Conservation (phyloP, 1,140 invertebrate genomes). For the Atopsyche davidsoni region DNA sequence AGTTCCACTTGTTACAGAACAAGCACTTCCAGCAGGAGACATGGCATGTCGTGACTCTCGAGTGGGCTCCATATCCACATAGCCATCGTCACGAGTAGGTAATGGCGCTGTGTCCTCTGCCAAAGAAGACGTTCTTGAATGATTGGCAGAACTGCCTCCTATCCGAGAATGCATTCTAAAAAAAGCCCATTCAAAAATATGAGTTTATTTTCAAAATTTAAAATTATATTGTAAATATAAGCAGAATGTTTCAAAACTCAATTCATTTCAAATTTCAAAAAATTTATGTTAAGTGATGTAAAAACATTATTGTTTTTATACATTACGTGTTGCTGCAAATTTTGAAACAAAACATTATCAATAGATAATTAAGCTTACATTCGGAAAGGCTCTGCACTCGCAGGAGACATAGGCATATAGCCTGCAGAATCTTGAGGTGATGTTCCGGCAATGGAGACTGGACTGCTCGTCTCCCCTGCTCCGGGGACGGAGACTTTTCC, state of each 20-base stretch:
- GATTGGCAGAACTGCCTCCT: constrained; percentile 29
- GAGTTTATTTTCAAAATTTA: neutral
- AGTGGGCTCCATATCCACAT: constrained; percentile 57
- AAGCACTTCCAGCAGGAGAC: constrained; percentile 56
- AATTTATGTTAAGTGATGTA: neutral
- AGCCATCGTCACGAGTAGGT: constrained; percentile 47
- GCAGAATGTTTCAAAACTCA: neutral
- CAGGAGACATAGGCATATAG: constrained; percentile 31
- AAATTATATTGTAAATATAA: neutral
- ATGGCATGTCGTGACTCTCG: constrained; percentile 53
- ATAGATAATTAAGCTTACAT: constrained; percentile 18
- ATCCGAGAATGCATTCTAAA: constrained; percentile 33
- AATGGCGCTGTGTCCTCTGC: constrained; percentile 29
- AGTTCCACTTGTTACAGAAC: constrained; percentile 65
- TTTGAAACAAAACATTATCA: neutral
- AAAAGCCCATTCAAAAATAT: constrained; percentile 3
- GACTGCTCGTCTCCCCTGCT: constrained; percentile 18
- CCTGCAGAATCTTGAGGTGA: constrained; percentile 14
- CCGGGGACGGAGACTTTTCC: constrained; percentile 8
- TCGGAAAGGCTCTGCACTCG: constrained; percentile 23
- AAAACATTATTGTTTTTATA: too few species aligned
- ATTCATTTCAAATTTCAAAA: neutral
- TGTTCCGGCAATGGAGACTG: constrained; percentile 23
- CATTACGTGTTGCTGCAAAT: too few species aligned
- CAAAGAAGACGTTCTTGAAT: constrained; percentile 31